Evolutionary conservation across 1,140 invertebrate species (phyloP), one percentile per base, ranked within the genome.

Genomic region (Danaus plexippus): DNA sequence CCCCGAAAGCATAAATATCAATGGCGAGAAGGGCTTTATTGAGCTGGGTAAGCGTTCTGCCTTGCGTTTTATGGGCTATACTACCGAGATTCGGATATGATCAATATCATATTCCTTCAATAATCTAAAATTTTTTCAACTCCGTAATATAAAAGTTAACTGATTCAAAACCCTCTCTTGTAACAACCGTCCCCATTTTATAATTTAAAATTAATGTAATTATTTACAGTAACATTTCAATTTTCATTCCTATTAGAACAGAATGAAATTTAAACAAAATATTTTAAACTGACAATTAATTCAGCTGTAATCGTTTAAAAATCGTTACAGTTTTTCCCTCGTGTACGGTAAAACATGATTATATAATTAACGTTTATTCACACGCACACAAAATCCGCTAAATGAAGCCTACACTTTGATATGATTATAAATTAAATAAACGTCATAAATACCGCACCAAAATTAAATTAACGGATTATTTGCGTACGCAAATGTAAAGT

Each of bases 391-490:
- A 73, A 73, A 73, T 65, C 67, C 64, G 67, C 68, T 71, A 77
- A 81, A 80, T 73, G 73, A 77, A 77, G 75, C 73, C 61, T 77
- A 77, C 71, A 78, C 71, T 83, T 80, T 80, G 71, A 80, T 80
- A 81, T 80, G 73, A 80, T 81, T 80, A 77, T 83, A 81, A 83
- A 81, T 82, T 79, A 80, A 84, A 81, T 81, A 81, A 78, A 73
- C 72, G 73, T 75, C 72, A 80, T 78, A 77, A 80, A 79, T 79
- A 79, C 74, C 67, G 67, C 59, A 71, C 67, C 67, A 57, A 77
- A 84, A 85, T 84, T 76, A 79, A 85, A 81, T 84, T 80, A 83
- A 74, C 70, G 71, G 72, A 83, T 83, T 84, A 83, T 85, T 85
- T 85, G 77, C 68, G 72, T 79, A 81, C 73, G 70, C 64, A 75